These are phyloP conservation scores for Scyliorhinus canicula DNA, from an alignment of 2,797 vertebrate genomes.

Conservation along the genomic window DNA sequence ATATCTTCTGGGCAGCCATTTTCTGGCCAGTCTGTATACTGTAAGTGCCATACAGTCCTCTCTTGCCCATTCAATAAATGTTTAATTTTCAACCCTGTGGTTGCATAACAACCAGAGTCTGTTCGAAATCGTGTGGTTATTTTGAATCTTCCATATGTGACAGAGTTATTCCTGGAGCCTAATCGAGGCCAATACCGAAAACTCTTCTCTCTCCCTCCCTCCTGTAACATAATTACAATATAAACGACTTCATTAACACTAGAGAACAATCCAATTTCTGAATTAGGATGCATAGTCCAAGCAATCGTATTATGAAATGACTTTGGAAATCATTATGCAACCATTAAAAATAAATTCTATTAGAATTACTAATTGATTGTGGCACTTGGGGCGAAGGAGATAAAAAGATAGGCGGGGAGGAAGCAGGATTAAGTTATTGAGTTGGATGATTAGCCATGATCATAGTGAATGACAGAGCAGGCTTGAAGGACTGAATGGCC, in stretches of 20 bases:
- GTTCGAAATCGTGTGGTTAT: slow-evolving; percentile 96
- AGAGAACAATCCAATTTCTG: neutral
- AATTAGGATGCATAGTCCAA: neutral
- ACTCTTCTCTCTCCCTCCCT: slow-evolving; percentile 89
- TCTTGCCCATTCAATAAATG: slow-evolving; percentile 90
- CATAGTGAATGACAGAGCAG: too few species aligned
- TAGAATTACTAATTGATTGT: neutral
- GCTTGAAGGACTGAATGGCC: too few species aligned
- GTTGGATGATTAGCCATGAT: too few species aligned
- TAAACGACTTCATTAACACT: neutral
- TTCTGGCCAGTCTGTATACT: slow-evolving; percentile 97
- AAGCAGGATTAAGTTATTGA: too few species aligned
- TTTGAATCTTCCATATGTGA: slow-evolving; percentile 92
- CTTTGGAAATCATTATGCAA: neutral
- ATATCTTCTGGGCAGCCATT: slow-evolving; percentile 93
- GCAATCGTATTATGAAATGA: neutral
- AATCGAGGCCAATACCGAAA: slow-evolving; percentile 94
- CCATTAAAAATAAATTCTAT: neutral
- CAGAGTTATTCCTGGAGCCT: slow-evolving; percentile 87
- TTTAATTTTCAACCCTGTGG: slow-evolving; percentile 92
- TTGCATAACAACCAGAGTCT: slow-evolving; percentile 94
- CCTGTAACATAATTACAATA: slow-evolving; percentile 56
- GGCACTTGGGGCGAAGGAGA: too few species aligned
- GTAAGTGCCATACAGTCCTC: slow-evolving; percentile 91
- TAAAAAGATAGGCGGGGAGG: too few species aligned